Conservation (phyloP, 2,888 invertebrate species). For the Drosophila niveifrons region DNA sequence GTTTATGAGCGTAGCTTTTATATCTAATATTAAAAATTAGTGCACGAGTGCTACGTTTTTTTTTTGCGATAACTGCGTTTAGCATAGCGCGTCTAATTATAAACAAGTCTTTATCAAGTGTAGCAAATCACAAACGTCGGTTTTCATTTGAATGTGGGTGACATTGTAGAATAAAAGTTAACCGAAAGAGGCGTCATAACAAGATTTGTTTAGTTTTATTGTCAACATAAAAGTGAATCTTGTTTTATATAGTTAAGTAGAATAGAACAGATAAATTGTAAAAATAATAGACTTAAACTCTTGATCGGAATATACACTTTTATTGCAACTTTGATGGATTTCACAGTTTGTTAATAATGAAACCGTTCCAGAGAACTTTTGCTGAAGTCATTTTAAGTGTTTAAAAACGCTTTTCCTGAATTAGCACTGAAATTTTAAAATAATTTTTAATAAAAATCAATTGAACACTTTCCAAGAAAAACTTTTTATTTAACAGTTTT, state of each 20-base stretch:
- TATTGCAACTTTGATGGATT: no score
- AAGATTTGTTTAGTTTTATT: background rate
- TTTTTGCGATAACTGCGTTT: slow-evolving; percentile 16
- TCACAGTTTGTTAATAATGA: no score
- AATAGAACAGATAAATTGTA: no score
- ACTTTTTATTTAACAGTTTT: no score
- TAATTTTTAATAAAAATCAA: no score
- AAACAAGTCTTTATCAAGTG: slow-evolving; percentile 19
- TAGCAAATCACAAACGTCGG: background rate
- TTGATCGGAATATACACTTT: no score
- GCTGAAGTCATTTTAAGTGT: no score
- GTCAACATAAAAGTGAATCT: background rate
- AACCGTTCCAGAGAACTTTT: no score
- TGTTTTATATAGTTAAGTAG: background rate
- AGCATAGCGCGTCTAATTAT: slow-evolving; percentile 34
- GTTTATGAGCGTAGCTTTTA: slow-evolving; percentile 13
- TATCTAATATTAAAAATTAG: slow-evolving; percentile 11
- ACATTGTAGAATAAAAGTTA: background rate
- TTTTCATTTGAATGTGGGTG: background rate
- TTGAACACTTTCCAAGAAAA: no score
- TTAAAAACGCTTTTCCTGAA: no score
- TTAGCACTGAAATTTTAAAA: no score
- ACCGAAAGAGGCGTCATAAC: background rate
- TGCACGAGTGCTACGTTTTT: background rate
- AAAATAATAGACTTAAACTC: no score